Conservation (phyloP, 2,797 vertebrate genomes). For the Lepilemur septentrionalis region DNA sequence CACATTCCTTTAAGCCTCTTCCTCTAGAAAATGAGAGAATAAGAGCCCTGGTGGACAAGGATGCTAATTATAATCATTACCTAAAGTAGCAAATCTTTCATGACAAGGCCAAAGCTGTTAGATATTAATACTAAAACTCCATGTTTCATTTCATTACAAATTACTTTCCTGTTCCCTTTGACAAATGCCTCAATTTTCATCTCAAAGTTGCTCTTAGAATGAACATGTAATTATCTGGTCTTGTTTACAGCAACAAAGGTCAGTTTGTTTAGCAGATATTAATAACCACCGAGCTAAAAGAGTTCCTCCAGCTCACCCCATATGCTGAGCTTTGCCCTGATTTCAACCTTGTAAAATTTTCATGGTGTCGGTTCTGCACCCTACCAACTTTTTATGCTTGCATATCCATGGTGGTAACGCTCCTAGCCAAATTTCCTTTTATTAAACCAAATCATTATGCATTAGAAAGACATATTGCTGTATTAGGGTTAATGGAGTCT, state of each 20-base stretch:
- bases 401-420: background rate
- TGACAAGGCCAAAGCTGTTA: slow-evolving; percentile 61
- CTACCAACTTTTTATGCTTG: slow-evolving; percentile 21
- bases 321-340: slow-evolving; percentile 64
- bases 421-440: slow-evolving; percentile 16
- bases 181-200: slow-evolving; percentile 71
- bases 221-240: slow-evolving; percentile 67
- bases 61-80: slow-evolving; percentile 64
- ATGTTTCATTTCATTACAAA: slow-evolving; percentile 59
- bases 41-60: slow-evolving; percentile 49
- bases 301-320: slow-evolving; percentile 31
- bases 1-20: background rate
- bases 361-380: background rate
- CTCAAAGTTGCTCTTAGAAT: slow-evolving; percentile 68
- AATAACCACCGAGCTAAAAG: slow-evolving; percentile 62
- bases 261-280: slow-evolving; percentile 68
- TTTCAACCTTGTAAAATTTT: slow-evolving; percentile 65
- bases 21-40: slow-evolving; percentile 32
- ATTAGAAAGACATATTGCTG: slow-evolving; percentile 32
- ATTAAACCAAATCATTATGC: slow-evolving; percentile 36
- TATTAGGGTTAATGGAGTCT: slow-evolving; percentile 28
- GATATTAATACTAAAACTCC: slow-evolving; percentile 36
- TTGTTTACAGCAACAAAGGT: slow-evolving; percentile 78
- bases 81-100: slow-evolving; percentile 64
- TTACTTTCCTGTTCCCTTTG: slow-evolving; percentile 61